A percentile compares a stretch with the other conserved stretches of the same genome.
Conservation (phyloP, 1,140 invertebrate species). For the Bombus huntii region DNA sequence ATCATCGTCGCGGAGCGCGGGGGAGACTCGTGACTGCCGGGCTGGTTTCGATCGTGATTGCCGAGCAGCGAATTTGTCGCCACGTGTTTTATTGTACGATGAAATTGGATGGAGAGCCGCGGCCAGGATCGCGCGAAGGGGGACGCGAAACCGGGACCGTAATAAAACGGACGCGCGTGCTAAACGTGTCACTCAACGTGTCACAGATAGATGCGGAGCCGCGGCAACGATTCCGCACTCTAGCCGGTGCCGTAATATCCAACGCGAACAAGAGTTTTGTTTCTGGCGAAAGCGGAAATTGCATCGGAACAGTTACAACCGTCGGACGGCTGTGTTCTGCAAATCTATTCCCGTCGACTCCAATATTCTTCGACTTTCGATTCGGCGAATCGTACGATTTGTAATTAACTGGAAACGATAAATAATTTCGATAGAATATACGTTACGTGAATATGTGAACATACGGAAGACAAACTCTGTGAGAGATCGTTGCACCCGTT, state of each 20-base stretch:
- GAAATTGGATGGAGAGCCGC: conserved; percentile 74
- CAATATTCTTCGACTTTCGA: conserved; percentile 1
- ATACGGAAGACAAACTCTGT: no score
- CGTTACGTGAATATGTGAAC: no score
- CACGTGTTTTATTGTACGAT: conserved; percentile 80
- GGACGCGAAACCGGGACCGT: conserved; percentile 51
- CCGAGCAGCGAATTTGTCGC: conserved; percentile 79
- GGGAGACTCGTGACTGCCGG: conserved; percentile 24
- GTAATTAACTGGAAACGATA: not conserved
- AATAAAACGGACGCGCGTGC: conserved; percentile 78
- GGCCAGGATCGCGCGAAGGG: conserved; percentile 38
- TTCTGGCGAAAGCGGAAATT: conserved; percentile 55
- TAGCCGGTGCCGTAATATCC: conserved; percentile 48
- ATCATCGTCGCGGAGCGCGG: conserved; percentile 24
- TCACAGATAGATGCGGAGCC: conserved; percentile 64
- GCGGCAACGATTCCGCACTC: conserved; percentile 41
- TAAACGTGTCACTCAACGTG: conserved; percentile 79
- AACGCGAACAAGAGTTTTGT: conserved; percentile 34
- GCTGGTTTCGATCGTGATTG: conserved; percentile 75
- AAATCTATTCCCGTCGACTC: not conserved
- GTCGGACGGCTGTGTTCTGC: conserved; percentile 12
- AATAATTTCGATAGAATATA: not conserved
- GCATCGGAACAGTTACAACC: conserved; percentile 35
- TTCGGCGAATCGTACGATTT: not conserved
- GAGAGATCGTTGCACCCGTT: not conserved